These are phyloP conservation scores for Spilarctia lutea DNA, from an alignment of 2,888 invertebrate genomes.

Conservation along the genomic window DNA sequence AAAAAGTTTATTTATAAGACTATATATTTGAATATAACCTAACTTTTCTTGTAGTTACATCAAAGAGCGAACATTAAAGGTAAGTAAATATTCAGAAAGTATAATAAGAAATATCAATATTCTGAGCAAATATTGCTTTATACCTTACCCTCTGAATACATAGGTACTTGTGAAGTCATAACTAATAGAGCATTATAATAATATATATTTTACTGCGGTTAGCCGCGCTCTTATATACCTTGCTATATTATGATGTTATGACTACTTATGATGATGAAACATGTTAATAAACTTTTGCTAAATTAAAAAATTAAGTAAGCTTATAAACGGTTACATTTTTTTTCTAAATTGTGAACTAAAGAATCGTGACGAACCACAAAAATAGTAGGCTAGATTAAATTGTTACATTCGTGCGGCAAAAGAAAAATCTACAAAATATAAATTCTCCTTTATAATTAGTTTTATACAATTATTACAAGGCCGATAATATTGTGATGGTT, in stretches of 20 bases:
- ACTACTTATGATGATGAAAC: neutral
- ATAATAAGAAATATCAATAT: neutral
- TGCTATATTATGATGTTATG: neutral
- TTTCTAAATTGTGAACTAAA: neutral
- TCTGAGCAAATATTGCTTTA: neutral
- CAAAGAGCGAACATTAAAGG: neutral
- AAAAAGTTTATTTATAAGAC: neutral
- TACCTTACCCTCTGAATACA: neutral
- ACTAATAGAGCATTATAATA: neutral
- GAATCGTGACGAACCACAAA: neutral
- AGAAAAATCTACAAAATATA: neutral
- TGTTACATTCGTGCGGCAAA: neutral
- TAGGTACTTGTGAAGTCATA: neutral
- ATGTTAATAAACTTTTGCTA: neutral
- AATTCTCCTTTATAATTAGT: neutral
- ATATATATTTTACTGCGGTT: neutral
- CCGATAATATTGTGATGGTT: neutral
- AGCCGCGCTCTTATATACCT: neutral
- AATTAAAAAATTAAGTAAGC: neutral
- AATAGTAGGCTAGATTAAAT: neutral
- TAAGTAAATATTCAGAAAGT: neutral
- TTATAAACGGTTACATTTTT: neutral
- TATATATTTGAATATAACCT: neutral
- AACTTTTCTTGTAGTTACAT: neutral
- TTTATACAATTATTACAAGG: neutral